phyloP scores from a whole-genome alignment of 1,140 invertebrate species.

The Rhopalosiphum maidis region DNA sequence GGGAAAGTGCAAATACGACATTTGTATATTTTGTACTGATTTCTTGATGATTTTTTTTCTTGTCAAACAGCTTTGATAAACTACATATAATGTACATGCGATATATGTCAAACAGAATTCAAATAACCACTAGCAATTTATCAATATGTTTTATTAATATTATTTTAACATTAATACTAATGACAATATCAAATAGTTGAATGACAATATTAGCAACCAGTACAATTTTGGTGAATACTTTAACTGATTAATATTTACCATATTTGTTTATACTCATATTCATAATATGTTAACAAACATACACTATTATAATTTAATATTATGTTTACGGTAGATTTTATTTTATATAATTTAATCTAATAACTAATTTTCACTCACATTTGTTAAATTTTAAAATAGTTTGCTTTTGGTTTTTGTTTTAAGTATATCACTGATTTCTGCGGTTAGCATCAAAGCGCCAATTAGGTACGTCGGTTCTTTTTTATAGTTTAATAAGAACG shows the following conservation, averaged over 20 bases:
- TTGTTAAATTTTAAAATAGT: not conserved
- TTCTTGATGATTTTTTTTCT: not conserved
- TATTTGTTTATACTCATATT: not conserved
- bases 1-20: not conserved
- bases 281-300: not conserved
- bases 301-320: not conserved
- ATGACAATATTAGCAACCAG: not conserved
- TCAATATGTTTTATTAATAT: not conserved
- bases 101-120: not conserved
- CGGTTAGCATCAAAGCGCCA: not conserved
- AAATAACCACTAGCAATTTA: not conserved
- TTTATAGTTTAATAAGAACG: not conserved
- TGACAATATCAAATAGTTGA: not conserved
- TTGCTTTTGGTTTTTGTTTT: not conserved
- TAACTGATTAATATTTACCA: not conserved
- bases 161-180: not conserved
- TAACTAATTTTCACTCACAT: not conserved
- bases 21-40: not conserved
- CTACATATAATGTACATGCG: not conserved
- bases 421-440: not conserved
- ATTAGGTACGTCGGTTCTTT: not conserved
- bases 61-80: not conserved
- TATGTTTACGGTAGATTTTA: not conserved
- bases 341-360: not conserved
- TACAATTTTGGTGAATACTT: not conserved